Base-by-base conservation (phyloP, 2,888 invertebrate species). In the Laothoe populi region DNA sequence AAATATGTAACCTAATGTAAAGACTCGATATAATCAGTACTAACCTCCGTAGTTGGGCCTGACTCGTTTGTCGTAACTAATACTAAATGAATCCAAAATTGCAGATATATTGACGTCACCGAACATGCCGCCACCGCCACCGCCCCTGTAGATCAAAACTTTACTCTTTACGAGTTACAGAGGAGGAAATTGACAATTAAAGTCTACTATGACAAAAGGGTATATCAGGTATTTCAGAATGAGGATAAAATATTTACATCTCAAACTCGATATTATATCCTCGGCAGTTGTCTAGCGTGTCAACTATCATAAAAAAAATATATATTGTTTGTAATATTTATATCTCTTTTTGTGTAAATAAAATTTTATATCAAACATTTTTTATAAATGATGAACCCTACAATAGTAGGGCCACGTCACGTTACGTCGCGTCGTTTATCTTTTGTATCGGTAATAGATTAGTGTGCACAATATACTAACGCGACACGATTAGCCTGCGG, bases 21-120 rank as follows among this genome's bases (percentile, higher is more conserved):
- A 19, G 10, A 35, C n/a, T 26, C 16, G 16, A 8, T 7, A 0
- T 10, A 1, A 11, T 53, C 11, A 16, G 19, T 19, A 79, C 84
- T 80, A 69, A 98, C 98, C 97, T 96, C 98, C 98, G 94, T 98
- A 98, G 94, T 98, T 98, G 88, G 98, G 98, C 94, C 98, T 96
- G 95, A 98, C 97, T 95, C 98, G 96, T 95, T 98, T 98, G 95
- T 98, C 98, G 93, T 98, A 98, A 93, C 97, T 97, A 93, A 96
- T 96, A 93, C 97, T 97, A 94, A 97, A 97, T 84, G 97, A 97
- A 93, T 97, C 97, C 93, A 97, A 94, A 87, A 97, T 97, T 88
- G 96, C 96, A 84, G 97, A 97, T 93, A 97, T 97, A 94, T 97
- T 97, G 86, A 97, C 97, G 89, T 97, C 97, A 78, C 96, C 96